These are phyloP conservation scores for Erinaceus europaeus DNA, from an alignment of 2,113 vertebrate genomes.

Conservation along the genomic window DNA sequence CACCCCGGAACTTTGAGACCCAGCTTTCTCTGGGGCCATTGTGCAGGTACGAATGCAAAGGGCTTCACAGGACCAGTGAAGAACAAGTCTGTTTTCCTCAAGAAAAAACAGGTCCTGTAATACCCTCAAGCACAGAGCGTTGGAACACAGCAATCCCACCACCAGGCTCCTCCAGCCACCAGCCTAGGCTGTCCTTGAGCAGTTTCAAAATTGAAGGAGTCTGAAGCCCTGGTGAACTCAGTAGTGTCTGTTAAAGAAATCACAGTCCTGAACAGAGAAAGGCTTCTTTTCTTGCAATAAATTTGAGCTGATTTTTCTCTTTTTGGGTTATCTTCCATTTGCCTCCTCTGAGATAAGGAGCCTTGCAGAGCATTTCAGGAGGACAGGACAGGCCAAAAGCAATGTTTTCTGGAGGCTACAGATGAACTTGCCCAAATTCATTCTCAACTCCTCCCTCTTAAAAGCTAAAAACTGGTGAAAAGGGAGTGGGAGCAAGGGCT, in stretches of 20 bases:
- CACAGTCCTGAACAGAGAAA: neutral
- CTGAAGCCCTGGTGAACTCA: neutral
- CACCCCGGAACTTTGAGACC: too few relatives aligned
- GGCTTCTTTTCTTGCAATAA: neutral
- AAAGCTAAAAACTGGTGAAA: too few relatives aligned
- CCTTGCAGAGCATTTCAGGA: neutral
- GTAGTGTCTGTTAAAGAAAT: neutral
- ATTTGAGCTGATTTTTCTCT: neutral
- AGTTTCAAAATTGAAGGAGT: neutral
- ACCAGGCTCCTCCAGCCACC: too few relatives aligned
- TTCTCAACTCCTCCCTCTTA: too few relatives aligned
- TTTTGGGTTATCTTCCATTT: neutral
- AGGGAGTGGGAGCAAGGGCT: too few relatives aligned
- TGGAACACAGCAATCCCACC: neutral
- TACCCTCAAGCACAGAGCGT: neutral
- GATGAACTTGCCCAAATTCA: accelerated
- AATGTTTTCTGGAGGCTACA: neutral
- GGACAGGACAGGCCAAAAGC: too few relatives aligned
- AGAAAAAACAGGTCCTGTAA: neutral
- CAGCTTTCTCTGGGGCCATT: neutral
- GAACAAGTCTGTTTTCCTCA: neutral
- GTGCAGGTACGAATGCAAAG: accelerated
- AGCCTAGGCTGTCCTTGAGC: neutral
- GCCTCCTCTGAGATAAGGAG: neutral
- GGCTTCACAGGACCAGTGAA: neutral